Evolutionary conservation across 2,797 vertebrate species (phyloP).

Genomic region (Anguilla pacifica): DNA sequence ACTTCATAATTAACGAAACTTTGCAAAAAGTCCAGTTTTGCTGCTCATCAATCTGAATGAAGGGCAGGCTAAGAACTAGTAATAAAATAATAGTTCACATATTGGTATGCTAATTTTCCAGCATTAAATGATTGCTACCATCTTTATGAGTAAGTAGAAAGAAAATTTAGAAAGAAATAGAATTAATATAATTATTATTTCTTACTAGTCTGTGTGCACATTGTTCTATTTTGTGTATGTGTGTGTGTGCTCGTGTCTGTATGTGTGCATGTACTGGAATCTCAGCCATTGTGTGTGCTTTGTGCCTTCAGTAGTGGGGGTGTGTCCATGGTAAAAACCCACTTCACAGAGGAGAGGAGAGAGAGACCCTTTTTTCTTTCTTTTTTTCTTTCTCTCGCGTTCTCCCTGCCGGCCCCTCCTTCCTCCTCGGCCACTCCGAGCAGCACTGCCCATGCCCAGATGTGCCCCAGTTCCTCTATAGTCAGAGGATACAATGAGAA

Average conservation of each 20-base stretch:
- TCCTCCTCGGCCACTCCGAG: background rate
- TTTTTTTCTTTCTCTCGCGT: slow-evolving; percentile 32
- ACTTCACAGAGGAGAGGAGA: slow-evolving; percentile 41
- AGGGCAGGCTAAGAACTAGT: background rate
- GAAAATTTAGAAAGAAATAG: background rate
- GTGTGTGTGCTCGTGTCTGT: slow-evolving; percentile 31
- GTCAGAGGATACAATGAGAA: background rate
- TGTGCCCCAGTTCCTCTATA: background rate
- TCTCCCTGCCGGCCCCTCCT: background rate
- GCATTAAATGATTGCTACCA: background rate
- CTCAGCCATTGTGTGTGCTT: slow-evolving; percentile 71
- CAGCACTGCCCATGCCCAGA: background rate
- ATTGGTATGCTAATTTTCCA: background rate
- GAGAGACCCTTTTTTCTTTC: slow-evolving; percentile 36
- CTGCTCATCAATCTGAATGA: background rate
- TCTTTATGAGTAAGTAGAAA: background rate
- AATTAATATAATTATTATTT: background rate
- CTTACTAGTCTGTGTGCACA: background rate
- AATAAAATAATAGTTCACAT: background rate
- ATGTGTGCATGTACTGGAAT: slow-evolving; percentile 64
- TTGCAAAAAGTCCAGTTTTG: background rate
- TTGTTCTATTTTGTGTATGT: background rate
- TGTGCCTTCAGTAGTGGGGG: slow-evolving; percentile 57
- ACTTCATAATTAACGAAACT: background rate
- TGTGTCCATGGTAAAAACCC: slow-evolving; percentile 57